Evolutionary conservation across 2,113 vertebrate species (phyloP).

Genomic region (Mirza zaza): DNA sequence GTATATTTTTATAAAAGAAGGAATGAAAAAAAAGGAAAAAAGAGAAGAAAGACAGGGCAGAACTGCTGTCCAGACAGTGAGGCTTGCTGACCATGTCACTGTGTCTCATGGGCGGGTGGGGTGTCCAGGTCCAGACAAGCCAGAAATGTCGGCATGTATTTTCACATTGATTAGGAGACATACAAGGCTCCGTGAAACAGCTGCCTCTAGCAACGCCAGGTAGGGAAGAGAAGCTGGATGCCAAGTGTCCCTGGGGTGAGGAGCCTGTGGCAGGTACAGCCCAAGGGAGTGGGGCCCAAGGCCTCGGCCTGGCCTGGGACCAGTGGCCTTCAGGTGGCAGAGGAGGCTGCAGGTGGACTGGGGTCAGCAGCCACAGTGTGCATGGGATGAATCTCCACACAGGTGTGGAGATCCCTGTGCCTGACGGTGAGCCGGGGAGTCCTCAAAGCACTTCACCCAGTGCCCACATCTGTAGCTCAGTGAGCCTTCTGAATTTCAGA

Average conservation of each 20-base stretch:
- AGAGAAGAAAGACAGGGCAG: not conserved
- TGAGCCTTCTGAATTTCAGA: not conserved
- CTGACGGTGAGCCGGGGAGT: not conserved
- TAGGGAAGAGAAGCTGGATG: not conserved
- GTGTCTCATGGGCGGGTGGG: not conserved
- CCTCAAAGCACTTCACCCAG: rapidly evolving
- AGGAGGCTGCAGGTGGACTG: not conserved
- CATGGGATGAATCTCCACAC: not conserved
- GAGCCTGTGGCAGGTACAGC: too few relatives aligned
- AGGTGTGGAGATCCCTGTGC: not conserved
- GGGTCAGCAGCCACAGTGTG: not conserved
- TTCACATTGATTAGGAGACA: not conserved
- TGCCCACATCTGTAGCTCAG: not conserved
- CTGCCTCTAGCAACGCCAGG: not conserved
- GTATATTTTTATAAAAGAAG: not conserved
- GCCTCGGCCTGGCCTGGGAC: not conserved
- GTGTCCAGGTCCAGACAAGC: not conserved
- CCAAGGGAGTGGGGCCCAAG: rapidly evolving
- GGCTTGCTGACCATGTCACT: not conserved
- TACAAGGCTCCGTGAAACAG: not conserved
- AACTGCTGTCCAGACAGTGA: not conserved
- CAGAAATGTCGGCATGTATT: not conserved
- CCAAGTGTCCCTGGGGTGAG: not conserved
- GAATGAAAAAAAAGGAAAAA: too few relatives aligned
- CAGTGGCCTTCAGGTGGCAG: too few relatives aligned